phyloP scores from a whole-genome alignment of 2,797 vertebrate species.

The Pagetopsis macropterus region DNA sequence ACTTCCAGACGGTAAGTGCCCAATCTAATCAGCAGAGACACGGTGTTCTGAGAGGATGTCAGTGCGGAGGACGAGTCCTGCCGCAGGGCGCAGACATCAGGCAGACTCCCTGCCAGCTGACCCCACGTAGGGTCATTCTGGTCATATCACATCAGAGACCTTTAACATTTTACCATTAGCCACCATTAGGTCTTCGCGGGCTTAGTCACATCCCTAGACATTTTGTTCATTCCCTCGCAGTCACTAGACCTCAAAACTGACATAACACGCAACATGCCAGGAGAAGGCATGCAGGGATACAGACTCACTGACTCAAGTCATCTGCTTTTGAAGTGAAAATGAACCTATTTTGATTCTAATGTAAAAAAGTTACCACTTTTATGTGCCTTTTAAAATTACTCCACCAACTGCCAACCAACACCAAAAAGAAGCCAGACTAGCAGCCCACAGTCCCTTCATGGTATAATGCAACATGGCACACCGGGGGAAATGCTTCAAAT shows the following conservation, averaged over 20 bases:
- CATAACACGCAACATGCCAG: conserved; percentile 6
- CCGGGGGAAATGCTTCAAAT: conserved; percentile 56
- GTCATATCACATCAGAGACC: conserved; percentile 61
- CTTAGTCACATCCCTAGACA: conserved; percentile 61
- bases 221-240: conserved; percentile 49
- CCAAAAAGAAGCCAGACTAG: conserved; percentile 47
- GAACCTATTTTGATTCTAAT: not conserved
- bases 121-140: conserved; percentile 53
- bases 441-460: conserved; percentile 62
- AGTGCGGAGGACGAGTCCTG: conserved; percentile 38
- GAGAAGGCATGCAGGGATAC: conserved; percentile 21
- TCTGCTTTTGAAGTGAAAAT: conserved; percentile 15
- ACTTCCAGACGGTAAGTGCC: conserved; percentile 61
- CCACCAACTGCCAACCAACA: conserved; percentile 42
- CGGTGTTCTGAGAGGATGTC: conserved; percentile 51
- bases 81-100: conserved; percentile 49
- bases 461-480: conserved; percentile 63
- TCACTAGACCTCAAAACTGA: conserved; percentile 28
- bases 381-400: conserved; percentile 32
- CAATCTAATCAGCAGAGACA: conserved; percentile 58
- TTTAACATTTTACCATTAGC: conserved; percentile 64
- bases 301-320: conserved; percentile 13
- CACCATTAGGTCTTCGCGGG: conserved; percentile 49
- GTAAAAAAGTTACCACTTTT: conserved; percentile 22
- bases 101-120: conserved; percentile 43